Conservation (phyloP, 1,140 invertebrate species). For the Hyles vespertilio region DNA sequence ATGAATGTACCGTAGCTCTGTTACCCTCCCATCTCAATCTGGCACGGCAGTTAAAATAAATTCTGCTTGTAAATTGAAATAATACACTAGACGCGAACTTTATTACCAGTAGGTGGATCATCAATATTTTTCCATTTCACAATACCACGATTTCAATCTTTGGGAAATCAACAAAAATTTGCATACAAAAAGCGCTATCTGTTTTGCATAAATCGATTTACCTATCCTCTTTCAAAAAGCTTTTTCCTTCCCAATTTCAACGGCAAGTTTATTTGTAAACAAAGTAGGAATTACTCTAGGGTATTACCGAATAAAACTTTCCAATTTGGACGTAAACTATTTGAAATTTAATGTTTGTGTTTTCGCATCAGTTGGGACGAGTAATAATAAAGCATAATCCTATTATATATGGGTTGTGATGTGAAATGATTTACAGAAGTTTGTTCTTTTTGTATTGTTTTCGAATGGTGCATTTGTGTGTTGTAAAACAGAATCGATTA, state of each 20-base stretch:
- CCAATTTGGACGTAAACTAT: conserved; percentile 35
- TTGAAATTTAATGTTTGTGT: conserved; percentile 31
- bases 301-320: conserved; percentile 69
- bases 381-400: too few species aligned
- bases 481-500: conserved; percentile 11
- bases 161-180: conserved; percentile 69
- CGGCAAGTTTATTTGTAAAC: conserved; percentile 70
- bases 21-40: neutral
- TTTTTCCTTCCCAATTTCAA: conserved; percentile 64
- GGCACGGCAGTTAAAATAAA: conserved; percentile 3
- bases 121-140: conserved; percentile 51
- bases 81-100: conserved; percentile 14
- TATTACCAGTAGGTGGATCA: conserved; percentile 34
- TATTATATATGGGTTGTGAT: too few species aligned
- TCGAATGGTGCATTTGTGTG: too few species aligned
- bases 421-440: too few species aligned
- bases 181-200: conserved; percentile 70
- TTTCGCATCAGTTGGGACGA: too few species aligned
- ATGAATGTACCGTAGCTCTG: neutral
- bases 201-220: conserved; percentile 72
- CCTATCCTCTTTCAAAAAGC: conserved; percentile 65
- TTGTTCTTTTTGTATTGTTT: too few species aligned
- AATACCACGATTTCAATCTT: conserved; percentile 65
- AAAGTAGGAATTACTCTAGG: conserved; percentile 68
- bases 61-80: conserved; percentile 6